Evolutionary conservation across 1,140 invertebrate species (phyloP), one percentile per base, ranked within the genome.

Genomic region (Scaptomyza hsui): DNA sequence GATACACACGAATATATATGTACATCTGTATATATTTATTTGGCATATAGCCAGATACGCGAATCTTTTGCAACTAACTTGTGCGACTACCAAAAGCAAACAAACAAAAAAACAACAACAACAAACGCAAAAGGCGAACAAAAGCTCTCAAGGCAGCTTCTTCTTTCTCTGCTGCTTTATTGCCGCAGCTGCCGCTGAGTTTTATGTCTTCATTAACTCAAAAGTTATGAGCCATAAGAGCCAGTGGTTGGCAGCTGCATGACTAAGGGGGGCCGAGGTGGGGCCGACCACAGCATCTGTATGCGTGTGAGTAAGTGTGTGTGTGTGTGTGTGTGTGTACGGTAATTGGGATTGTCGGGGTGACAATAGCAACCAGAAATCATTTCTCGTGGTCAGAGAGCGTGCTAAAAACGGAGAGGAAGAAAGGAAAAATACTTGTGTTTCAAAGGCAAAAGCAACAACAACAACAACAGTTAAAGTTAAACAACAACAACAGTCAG

Each of bases 181-280:
- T 53, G 47, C 72, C 75, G 45, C 65, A 70, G 75, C 80, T 77
- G 82, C 82, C 55, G 81, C 82, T 88, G 83, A 78, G 75, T 88
- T 88, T 88, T 88, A 88, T 88, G 82, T 89, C 82, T 88, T 88
- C 82, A 88, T 88, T 88, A 88, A 88, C 82, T 82, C 75, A 88
- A 88, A 88, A 88, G 82, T 88, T 88, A 88, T 88, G 83, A 76
- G 83, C 78, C 78, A 82, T 82, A 69, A 75, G 57, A 59, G 39
- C 49, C 41, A 69, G 65, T 59, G 41, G 35, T 16, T 16, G 12
- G 12, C 51, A 63, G 26, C 26, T 9, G 26, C 9, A 9, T 29
- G 26, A 29, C 29, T 26, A 55, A 42, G 29, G 59, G 35, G 44
- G n/a, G 44, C 16, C 15, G 29, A 21, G 18, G 39, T 55, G 35